Percentiles rank a stretch among this genome's conserved stretches.
These are phyloP conservation scores for Typhlichthys subterraneus DNA, from an alignment of 2,797 vertebrate genomes.

Conservation along the genomic window DNA sequence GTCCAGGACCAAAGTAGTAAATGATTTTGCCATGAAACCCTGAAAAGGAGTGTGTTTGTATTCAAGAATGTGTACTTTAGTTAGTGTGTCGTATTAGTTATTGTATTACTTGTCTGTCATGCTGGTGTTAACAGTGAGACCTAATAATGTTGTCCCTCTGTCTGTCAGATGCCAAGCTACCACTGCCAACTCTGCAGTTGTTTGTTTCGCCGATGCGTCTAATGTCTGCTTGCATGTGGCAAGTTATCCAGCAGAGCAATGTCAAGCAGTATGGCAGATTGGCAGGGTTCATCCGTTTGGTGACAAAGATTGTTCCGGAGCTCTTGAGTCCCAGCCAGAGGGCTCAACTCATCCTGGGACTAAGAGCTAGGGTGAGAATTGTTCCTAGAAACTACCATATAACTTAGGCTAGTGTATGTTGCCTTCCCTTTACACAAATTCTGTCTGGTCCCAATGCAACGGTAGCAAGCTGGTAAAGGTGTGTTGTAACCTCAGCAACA, in stretches of 20 bases:
- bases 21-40: too few species aligned
- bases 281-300: slow-evolving; percentile 64
- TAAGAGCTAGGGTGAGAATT: slow-evolving; percentile 62
- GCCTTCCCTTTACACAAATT: too few species aligned
- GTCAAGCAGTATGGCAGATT: slow-evolving; percentile 67
- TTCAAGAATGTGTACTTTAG: neutral
- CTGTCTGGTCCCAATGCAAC: too few species aligned
- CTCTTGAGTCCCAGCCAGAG: slow-evolving; percentile 54
- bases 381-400: too few species aligned
- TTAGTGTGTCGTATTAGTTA: neutral
- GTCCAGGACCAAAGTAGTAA: too few species aligned
- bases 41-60: neutral
- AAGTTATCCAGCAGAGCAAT: slow-evolving; percentile 40
- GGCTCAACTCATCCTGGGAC: slow-evolving; percentile 63
- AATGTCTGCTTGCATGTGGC: slow-evolving; percentile 67
- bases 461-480: too few species aligned
- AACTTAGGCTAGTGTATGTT: too few species aligned
- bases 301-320: slow-evolving; percentile 64
- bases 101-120: neutral
- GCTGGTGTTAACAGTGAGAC: neutral
- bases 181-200: slow-evolving; percentile 55
- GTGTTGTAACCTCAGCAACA: too few species aligned
- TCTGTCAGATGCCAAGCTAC: slow-evolving; percentile 37
- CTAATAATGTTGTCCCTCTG: neutral
- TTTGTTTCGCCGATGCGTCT: slow-evolving; percentile 67